Evolutionary conservation across 2,888 invertebrate species (phyloP).

Genomic region (Elysia crispata): DNA sequence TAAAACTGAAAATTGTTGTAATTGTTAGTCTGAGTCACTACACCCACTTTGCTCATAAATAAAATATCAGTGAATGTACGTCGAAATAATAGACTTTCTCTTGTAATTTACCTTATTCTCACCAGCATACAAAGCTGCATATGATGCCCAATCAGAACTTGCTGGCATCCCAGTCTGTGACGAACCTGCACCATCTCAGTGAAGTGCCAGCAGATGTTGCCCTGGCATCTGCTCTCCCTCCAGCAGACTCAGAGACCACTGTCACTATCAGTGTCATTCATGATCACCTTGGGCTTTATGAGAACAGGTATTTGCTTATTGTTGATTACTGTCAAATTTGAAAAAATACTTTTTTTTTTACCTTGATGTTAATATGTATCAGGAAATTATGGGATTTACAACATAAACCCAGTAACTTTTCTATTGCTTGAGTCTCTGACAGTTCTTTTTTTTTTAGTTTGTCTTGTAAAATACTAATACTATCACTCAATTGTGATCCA

Average conservation of each 20-base stretch:
- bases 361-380: neutral
- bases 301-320: constrained; percentile 57
- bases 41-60: too few species aligned
- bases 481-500: too few species aligned
- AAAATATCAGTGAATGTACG: too few species aligned
- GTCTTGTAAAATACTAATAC: too few species aligned
- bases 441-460: too few species aligned
- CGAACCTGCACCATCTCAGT: constrained; percentile 72
- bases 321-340: too few species aligned
- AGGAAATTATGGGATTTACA: neutral
- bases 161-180: constrained; percentile 71
- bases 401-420: neutral
- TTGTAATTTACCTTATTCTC: neutral
- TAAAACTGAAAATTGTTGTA: too few species aligned
- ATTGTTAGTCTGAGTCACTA: too few species aligned
- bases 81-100: too few species aligned
- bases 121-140: constrained; percentile 87
- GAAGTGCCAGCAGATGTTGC: constrained; percentile 80
- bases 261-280: constrained; percentile 69
- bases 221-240: constrained; percentile 69
- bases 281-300: constrained; percentile 72
- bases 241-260: constrained; percentile 60
- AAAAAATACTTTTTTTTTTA: neutral
- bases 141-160: constrained; percentile 75
- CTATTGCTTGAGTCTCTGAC: neutral